These are phyloP conservation scores for Sinocyclocheilus grahami DNA, from an alignment of 2,113 vertebrate genomes.

Conservation along the genomic window DNA sequence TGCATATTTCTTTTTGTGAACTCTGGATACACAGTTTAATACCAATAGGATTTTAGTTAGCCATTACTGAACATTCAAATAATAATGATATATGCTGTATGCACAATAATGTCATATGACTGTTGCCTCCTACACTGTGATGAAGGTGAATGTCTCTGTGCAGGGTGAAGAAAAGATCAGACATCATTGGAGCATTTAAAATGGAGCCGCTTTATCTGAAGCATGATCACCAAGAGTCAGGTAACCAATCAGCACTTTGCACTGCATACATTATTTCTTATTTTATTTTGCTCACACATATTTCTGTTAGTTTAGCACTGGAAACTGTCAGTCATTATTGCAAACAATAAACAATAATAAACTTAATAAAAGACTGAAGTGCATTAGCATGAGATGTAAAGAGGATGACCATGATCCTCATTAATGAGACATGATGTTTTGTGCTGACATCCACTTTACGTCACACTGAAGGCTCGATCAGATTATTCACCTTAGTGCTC, in stretches of 20 bases:
- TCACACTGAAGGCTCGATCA: constrained; percentile 13
- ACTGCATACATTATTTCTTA: background rate
- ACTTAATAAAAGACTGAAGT: background rate
- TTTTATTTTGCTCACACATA: background rate
- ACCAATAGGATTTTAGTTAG: background rate
- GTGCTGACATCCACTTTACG: constrained; percentile 4
- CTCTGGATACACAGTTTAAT: background rate
- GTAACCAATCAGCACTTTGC: constrained; percentile 63
- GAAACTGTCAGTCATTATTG: background rate
- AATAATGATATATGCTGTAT: background rate
- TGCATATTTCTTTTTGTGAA: background rate
- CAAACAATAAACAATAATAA: background rate
- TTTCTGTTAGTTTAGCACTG: background rate
- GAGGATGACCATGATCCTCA: constrained; percentile 24
- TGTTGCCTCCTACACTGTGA: background rate
- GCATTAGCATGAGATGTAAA: background rate
- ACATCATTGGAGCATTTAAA: constrained; percentile 90
- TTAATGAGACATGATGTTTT: constrained; percentile 11
- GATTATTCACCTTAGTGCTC: constrained; percentile 1
- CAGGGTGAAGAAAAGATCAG: constrained; percentile 90
- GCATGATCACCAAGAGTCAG: constrained; percentile 92
- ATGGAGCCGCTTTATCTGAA: constrained; percentile 92
- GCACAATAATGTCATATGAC: background rate
- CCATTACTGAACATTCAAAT: background rate
- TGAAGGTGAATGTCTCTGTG: constrained; percentile 2